These are phyloP conservation scores for Chalcis sispes DNA, from an alignment of 2,888 invertebrate genomes.

Conservation along the genomic window DNA sequence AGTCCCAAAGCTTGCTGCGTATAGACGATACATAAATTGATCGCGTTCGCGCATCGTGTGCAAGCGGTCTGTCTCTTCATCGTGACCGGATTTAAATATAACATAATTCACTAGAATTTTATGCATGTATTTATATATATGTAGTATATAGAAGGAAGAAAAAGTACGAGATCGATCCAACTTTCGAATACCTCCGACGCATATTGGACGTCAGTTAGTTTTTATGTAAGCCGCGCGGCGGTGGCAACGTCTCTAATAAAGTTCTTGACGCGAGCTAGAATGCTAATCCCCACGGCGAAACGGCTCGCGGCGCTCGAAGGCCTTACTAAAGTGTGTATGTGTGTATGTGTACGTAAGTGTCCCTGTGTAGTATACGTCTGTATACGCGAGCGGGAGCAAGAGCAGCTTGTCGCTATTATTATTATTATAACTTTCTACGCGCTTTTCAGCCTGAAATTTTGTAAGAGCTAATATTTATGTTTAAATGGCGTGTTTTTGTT, in stretches of 20 bases:
- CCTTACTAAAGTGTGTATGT: background rate
- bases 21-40: too few species aligned
- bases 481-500: background rate
- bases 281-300: conserved; percentile 26
- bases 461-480: background rate
- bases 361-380: too few species aligned
- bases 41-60: too few species aligned
- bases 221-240: conserved; percentile 39
- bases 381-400: too few species aligned
- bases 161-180: background rate
- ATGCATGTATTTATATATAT: too few species aligned
- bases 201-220: conserved; percentile 35
- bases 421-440: conserved; percentile 10
- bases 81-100: background rate
- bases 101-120: background rate
- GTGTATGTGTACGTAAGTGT: background rate
- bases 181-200: conserved; percentile 48
- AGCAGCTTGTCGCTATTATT: background rate
- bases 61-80: background rate
- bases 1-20: too few species aligned
- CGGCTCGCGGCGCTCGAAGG: background rate
- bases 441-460: background rate
- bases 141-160: too few species aligned
- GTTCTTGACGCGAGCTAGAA: conserved; percentile 46
- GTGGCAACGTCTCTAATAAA: conserved; percentile 53